A percentile compares a stretch with the other conserved stretches of the same genome.
Evolutionary conservation across 2,888 invertebrate genomes (phyloP).

Genomic region (Rhagophthalmus giganteus): DNA sequence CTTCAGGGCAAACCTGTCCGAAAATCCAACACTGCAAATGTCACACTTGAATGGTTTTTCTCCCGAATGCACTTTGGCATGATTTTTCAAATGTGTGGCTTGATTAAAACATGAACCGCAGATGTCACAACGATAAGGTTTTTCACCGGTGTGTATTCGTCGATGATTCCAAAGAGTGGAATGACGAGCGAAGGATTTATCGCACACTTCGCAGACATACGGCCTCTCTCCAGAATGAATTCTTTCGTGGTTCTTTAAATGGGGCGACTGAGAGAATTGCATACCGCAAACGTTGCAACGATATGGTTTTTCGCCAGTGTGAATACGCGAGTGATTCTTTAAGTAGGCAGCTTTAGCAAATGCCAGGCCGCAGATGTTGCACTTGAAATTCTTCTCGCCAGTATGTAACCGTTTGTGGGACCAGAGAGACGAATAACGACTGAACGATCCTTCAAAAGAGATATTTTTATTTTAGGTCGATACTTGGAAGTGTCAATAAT

Average conservation of each 20-base stretch:
- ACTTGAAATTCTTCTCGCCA: constrained; percentile 83
- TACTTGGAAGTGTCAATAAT: no score
- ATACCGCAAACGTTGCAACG: constrained; percentile 82
- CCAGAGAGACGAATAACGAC: constrained; percentile 85
- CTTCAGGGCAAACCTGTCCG: constrained; percentile 84
- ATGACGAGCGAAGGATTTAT: constrained; percentile 86
- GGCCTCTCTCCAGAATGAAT: constrained; percentile 87
- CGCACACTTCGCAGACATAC: constrained; percentile 82
- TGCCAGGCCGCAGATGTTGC: constrained; percentile 83
- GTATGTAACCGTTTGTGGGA: constrained; percentile 87
- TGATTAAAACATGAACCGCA: constrained; percentile 90
- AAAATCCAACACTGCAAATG: constrained; percentile 83
- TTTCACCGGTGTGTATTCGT: constrained; percentile 85
- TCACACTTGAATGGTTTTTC: constrained; percentile 83
- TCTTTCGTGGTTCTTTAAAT: constrained; percentile 85
- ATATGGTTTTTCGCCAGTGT: constrained; percentile 69
- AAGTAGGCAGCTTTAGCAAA: constrained; percentile 90
- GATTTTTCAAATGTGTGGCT: constrained; percentile 86
- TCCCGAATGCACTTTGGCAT: constrained; percentile 81
- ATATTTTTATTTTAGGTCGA: no score
- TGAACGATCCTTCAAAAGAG: constrained; percentile 62
- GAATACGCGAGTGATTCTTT: constrained; percentile 85
- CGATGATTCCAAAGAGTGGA: constrained; percentile 88
- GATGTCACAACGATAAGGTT: constrained; percentile 84
- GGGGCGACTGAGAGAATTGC: constrained; percentile 88